Conservation (phyloP, 2,797 vertebrate genomes). For the Sebastes ruberrimus region DNA sequence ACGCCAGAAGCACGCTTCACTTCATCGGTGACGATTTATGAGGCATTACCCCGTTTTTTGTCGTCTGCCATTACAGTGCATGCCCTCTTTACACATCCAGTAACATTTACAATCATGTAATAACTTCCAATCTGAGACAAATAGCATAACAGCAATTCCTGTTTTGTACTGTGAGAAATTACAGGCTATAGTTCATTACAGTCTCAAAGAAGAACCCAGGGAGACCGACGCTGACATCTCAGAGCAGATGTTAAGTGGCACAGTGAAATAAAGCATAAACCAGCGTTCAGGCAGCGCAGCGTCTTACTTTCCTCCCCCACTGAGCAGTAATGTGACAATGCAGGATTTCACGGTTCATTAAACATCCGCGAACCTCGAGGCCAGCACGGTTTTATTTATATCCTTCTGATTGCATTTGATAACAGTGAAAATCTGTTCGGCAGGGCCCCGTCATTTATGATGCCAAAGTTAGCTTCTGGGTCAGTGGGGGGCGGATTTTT, state of each 20-base stretch:
- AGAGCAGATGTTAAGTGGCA: constrained; percentile 43
- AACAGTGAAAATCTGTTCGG: constrained; percentile 19
- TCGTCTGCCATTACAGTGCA: not conserved
- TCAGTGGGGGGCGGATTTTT: constrained; percentile 4
- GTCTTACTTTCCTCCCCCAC: constrained; percentile 56
- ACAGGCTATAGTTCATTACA: not conserved
- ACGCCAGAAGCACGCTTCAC: constrained; percentile 7
- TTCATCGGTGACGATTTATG: not conserved
- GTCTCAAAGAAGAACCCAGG: not conserved
- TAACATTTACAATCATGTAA: not conserved
- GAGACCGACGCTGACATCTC: not conserved
- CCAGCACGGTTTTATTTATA: constrained; percentile 73
- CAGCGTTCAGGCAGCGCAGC: constrained; percentile 18
- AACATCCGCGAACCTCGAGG: constrained; percentile 62
- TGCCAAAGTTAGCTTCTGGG: not conserved
- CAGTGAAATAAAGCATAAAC: constrained; percentile 39
- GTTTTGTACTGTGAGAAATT: not conserved
- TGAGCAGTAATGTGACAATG: constrained; percentile 71
- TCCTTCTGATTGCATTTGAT: constrained; percentile 51
- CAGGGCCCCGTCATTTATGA: not conserved
- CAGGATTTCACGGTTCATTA: constrained; percentile 67
- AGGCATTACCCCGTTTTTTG: not conserved
- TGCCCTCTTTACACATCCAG: not conserved
- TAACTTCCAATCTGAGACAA: not conserved
- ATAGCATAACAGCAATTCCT: not conserved